Base-by-base conservation (phyloP, 1,140 invertebrate species). In the Phortica variegata region DNA sequence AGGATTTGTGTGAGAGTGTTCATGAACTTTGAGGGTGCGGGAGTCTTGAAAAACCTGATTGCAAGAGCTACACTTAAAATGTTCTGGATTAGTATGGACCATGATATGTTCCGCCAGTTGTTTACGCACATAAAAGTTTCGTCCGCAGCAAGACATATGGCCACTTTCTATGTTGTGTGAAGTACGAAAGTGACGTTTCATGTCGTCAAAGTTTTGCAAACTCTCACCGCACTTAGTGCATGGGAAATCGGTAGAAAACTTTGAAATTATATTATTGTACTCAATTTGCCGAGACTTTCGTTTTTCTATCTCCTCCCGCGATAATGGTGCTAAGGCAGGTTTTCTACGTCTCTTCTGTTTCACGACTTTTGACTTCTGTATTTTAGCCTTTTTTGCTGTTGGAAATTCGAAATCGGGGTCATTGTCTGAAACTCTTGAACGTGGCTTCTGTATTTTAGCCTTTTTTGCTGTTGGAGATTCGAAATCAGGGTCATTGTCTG, bases 31-130 rank as follows among this genome's bases (percentile, higher is more conserved):
- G 12, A 50, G 18, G 13, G 33, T 16, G 10, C 41, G 36, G 8
- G 34, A 42, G 16, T 54, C 52, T 8, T 29, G 42, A 19, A 44
- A 54, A 9, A 54, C 19, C 10, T 36, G 44, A 23, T 36, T 38
- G 21, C 52, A 54, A 18, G 15, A 19, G 3, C 16, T 37, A 18
- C 52, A 54, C 20, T 54, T 54, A 13, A 54, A 54, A 42, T 54
- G 52, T 10, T 54, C 52, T 34, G 52, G 52, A 53, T 53, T 49
- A 21, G 43, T 49, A 46, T 54, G 52, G 20, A 54, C 32, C 13
- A 43, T 26, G 20, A 54, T 38, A 23, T 54, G 52, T 19, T 54
- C 52, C 7, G 47, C 52, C 17, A 54, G 20, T 23, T 37, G 21
- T 46, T 54, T 54, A 13, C 52, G 38, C 12, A 33, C 37, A 15